phyloP scores from a whole-genome alignment of 2,797 vertebrate species.

The Hozukius guyotensis region DNA sequence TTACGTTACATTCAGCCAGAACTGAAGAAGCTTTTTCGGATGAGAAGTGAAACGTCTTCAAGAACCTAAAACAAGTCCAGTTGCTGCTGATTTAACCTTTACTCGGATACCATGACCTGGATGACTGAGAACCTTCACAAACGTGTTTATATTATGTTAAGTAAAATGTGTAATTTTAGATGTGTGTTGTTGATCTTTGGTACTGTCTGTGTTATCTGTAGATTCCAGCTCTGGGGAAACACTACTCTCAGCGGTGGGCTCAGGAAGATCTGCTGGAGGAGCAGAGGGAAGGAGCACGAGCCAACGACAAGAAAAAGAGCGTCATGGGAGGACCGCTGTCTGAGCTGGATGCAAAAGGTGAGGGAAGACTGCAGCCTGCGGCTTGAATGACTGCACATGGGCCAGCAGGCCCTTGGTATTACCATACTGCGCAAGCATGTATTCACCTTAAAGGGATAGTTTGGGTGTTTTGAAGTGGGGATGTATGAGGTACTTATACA shows the following conservation, averaged over 20 bases:
- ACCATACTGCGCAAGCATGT: not conserved
- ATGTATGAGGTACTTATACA: too few species aligned
- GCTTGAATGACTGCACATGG: not conserved
- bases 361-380: not conserved
- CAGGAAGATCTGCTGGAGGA: slow-evolving; percentile 97
- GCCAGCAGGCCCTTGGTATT: not conserved
- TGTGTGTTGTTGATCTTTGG: not conserved
- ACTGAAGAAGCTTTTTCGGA: too few species aligned
- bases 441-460: not conserved
- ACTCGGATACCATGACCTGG: too few species aligned
- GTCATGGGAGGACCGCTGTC: slow-evolving; percentile 93
- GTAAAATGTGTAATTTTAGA: not conserved
- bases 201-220: slow-evolving; percentile 61
- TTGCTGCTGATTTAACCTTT: too few species aligned
- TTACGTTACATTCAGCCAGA: too few species aligned
- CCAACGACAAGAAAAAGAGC: slow-evolving; percentile 96
- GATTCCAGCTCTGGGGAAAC: slow-evolving; percentile 95
- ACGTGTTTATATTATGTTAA: too few species aligned
- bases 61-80: too few species aligned
- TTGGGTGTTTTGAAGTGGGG: too few species aligned
- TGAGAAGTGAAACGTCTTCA: too few species aligned
- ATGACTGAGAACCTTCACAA: too few species aligned
- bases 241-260: slow-evolving; percentile 98
- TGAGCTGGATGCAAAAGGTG: slow-evolving; percentile 97
- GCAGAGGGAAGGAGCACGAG: slow-evolving; percentile 94